phyloP scores from a whole-genome alignment of 2,797 vertebrate species.

The Enteromius treurensis region DNA sequence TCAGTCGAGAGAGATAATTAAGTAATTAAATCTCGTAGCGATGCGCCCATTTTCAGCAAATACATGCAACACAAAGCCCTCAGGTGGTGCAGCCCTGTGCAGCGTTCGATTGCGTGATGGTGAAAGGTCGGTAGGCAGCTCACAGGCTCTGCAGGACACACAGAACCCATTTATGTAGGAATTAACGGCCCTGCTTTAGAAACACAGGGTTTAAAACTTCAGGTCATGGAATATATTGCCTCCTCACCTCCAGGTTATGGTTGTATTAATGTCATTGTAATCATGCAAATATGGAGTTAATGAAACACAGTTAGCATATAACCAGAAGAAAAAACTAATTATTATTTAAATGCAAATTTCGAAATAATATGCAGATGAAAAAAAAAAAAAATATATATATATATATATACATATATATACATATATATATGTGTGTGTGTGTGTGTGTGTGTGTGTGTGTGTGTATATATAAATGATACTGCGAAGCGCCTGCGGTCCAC shows the following conservation, averaged over 20 bases:
- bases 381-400: not conserved
- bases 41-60: conserved; percentile 46
- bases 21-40: conserved; percentile 47
- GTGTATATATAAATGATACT: not conserved
- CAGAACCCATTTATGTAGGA: conserved; percentile 9
- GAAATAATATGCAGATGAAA: not conserved
- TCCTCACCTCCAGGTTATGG: not conserved
- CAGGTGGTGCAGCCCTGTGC: conserved; percentile 6
- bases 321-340: not conserved
- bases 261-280: not conserved
- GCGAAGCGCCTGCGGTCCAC: not conserved
- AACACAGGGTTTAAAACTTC: conserved; percentile 19
- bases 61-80: conserved; percentile 23
- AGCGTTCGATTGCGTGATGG: conserved; percentile 4
- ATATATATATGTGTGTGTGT: too few species aligned
- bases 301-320: not conserved
- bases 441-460: too few species aligned
- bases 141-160: conserved; percentile 12
- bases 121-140: conserved; percentile 23
- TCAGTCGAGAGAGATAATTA: conserved; percentile 47
- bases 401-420: too few species aligned
- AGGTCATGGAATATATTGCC: not conserved
- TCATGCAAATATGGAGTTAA: not conserved
- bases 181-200: conserved; percentile 16
- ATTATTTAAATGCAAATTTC: not conserved